phyloP scores from a whole-genome alignment of 2,888 invertebrate genomes.

The Tenthredo mesomela region DNA sequence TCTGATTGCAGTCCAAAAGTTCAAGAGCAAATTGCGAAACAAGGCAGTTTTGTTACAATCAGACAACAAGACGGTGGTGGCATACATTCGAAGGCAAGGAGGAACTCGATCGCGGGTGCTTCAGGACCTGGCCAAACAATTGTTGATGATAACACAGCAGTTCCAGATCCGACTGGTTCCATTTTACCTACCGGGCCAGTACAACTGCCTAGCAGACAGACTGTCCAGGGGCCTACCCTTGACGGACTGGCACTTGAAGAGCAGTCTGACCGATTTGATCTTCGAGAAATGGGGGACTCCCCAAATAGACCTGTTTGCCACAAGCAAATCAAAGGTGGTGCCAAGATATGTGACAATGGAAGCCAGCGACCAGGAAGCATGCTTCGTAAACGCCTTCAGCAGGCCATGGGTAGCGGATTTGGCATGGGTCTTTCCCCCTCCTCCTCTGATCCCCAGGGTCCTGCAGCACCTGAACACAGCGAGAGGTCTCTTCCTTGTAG shows the following conservation, averaged over 20 bases:
- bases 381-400: constrained; percentile 64
- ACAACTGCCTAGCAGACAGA: constrained; percentile 48
- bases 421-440: constrained; percentile 69
- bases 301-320: constrained; percentile 46
- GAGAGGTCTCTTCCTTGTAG: constrained; percentile 61
- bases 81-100: constrained; percentile 37
- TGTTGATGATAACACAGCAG: background rate
- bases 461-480: constrained; percentile 60
- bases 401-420: constrained; percentile 59
- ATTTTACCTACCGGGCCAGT: constrained; percentile 20
- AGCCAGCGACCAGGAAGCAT: constrained; percentile 45
- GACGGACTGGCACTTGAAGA: constrained; percentile 43
- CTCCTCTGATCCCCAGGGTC: constrained; percentile 61
- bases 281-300: constrained; percentile 41
- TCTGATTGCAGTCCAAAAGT: constrained; percentile 31
- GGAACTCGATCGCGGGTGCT: constrained; percentile 4
- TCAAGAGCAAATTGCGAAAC: constrained; percentile 5
- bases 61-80: constrained; percentile 42
- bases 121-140: background rate
- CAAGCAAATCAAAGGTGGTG: constrained; percentile 35
- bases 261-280: background rate
- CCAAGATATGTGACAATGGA: constrained; percentile 45
- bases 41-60: constrained; percentile 48
- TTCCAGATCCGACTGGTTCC: background rate
- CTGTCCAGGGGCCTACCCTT: constrained; percentile 22